phyloP scores from a whole-genome alignment of 1,140 invertebrate species.

The Achatina immaculata region DNA sequence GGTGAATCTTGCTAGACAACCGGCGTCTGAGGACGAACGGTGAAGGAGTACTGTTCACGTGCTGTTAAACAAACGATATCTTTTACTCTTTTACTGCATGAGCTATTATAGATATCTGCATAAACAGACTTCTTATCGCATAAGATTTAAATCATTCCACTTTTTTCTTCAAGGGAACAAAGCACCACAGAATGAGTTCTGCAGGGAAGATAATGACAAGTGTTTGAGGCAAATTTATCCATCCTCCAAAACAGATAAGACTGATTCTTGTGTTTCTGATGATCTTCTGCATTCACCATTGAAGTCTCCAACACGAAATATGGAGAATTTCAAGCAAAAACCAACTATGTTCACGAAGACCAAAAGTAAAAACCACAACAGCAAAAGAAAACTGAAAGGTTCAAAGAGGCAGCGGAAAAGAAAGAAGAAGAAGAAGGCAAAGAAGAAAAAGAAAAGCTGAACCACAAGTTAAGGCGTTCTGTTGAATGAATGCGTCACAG shows the following conservation, averaged over 20 bases:
- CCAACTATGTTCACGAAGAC: background rate
- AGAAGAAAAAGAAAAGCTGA: background rate
- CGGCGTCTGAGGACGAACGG: no score
- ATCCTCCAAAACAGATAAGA: background rate
- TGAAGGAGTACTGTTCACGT: no score
- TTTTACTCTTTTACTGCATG: no score
- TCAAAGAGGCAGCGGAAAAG: slow-evolving; percentile 1
- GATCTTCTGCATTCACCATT: background rate
- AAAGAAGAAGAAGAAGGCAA: slow-evolving; percentile 2
- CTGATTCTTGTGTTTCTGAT: background rate
- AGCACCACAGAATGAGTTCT: background rate
- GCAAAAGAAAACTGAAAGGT: background rate
- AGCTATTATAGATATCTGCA: no score
- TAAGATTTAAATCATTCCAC: no score
- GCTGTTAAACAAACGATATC: no score
- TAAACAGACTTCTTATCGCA: no score
- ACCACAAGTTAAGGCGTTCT: background rate
- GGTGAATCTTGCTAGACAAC: no score
- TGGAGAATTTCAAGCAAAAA: background rate
- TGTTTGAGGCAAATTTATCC: background rate
- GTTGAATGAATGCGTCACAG: background rate
- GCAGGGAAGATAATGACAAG: background rate
- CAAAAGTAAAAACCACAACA: background rate
- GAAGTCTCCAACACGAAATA: background rate
- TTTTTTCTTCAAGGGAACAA: no score